Evolutionary conservation across 1,140 invertebrate species (phyloP), one percentile per base, ranked within the genome.

Genomic region (Asobara japonica): DNA sequence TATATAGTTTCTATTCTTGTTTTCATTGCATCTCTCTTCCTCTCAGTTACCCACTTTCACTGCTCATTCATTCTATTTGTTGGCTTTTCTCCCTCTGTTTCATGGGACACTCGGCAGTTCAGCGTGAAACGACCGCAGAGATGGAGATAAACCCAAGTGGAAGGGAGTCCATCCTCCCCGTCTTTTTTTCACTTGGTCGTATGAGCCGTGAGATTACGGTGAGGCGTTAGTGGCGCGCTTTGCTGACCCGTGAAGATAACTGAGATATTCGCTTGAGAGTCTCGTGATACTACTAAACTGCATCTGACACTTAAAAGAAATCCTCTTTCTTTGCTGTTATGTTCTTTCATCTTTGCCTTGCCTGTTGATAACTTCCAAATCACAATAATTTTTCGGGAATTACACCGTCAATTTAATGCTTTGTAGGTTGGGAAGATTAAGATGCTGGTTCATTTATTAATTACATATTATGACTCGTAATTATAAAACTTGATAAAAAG

Each of bases 211-310:
- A 60, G 56, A 60, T 60, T 60, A 60, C 11, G 25, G 5, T 29
- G 56, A 60, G 25, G 25, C 25, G 25, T 60, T 60, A 51, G 45
- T 38, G 36, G 36, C 36, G 18, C 25, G 56, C 56, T 60, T 60
- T 27, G 77, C 78, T 87, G 84, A 87, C 85, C 85, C 85, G 74
- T 80, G 77, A 80, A 86, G 85, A 87, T 87, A 87, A 83, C 18
- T 74, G 74, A 29, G 78, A 45, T 60, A 68, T 25, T 60, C 77
- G 76, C 80, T 76, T 77, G 76, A 75, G 80, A 84, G 8, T 83
- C 72, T 76, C 80, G 74, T 79, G 76, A 71, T 77, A 75, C 73
- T 75, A 51, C 6, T 69, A 20, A 51, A 33, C 13, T 69, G 60
- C 69, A 51, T 51, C 45, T 2, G 45, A 51, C 45, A 20, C 36